phyloP scores from a whole-genome alignment of 2,113 vertebrate species.

The Heptranchias perlo region DNA sequence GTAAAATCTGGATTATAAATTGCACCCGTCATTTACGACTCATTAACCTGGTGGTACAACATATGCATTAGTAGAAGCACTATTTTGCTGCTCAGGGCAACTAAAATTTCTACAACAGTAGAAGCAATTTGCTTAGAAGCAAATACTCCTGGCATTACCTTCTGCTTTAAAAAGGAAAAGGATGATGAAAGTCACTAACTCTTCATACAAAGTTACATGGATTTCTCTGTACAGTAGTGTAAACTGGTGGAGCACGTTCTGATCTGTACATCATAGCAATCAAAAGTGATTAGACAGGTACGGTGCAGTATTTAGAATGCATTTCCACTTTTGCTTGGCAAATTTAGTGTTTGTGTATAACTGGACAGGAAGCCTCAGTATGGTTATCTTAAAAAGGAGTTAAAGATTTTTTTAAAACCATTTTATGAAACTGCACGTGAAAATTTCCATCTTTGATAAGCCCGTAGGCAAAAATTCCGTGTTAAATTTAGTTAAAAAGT shows the following conservation, averaged over 20 bases:
- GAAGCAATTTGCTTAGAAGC: no score
- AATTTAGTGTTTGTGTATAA: no score
- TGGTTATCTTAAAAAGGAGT: not conserved
- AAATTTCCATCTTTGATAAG: not conserved
- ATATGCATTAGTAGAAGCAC: not conserved
- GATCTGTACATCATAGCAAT: not conserved
- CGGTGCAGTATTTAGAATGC: no score
- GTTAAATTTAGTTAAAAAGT: not conserved
- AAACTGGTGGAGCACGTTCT: not conserved
- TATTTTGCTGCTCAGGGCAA: not conserved
- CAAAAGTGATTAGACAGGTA: not conserved
- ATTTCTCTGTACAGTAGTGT: not conserved
- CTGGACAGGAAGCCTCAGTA: not conserved
- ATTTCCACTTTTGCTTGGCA: no score
- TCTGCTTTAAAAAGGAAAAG: no score
- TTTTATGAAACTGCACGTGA: not conserved
- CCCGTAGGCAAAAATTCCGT: not conserved
- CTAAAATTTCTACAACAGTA: not conserved
- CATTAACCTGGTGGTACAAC: not conserved
- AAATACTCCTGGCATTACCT: no score
- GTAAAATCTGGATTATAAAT: not conserved
- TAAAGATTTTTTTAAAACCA: not conserved
- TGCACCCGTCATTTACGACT: not conserved
- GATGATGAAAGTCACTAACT: not conserved
- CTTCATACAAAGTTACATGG: not conserved